phyloP scores from a whole-genome alignment of 1,140 invertebrate species.

The Cyphomyrmex costatus region DNA sequence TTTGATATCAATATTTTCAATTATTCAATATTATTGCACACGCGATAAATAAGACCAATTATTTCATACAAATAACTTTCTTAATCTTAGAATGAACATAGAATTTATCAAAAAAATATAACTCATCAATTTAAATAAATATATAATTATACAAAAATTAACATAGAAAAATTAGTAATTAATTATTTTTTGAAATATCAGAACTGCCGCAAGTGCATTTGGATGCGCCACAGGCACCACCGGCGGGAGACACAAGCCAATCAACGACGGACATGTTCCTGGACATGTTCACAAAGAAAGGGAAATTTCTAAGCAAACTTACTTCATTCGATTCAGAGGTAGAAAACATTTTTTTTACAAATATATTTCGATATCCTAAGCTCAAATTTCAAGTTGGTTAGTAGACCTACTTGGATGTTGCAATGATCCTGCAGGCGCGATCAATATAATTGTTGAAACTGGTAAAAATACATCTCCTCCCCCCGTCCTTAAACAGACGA shows the following conservation, averaged over 20 bases:
- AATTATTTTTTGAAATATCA: slow-evolving; percentile 62
- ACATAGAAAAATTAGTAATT: not conserved
- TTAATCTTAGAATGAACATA: not conserved
- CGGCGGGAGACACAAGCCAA: slow-evolving; percentile 88
- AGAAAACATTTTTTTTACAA: slow-evolving; percentile 79
- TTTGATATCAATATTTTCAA: not conserved
- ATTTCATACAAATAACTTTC: not conserved
- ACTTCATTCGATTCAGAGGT: slow-evolving; percentile 96
- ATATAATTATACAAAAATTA: not conserved
- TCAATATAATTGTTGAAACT: slow-evolving; percentile 36
- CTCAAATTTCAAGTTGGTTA: slow-evolving; percentile 39
- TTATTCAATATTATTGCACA: not conserved
- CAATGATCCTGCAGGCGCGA: slow-evolving; percentile 22
- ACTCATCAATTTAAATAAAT: not conserved
- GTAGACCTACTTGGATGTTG: slow-evolving; percentile 2
- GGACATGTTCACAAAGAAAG: slow-evolving; percentile 95
- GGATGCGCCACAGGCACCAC: slow-evolving; percentile 79
- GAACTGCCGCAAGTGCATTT: slow-evolving; percentile 87
- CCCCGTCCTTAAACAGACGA: slow-evolving; percentile 27
- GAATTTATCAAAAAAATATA: not conserved
- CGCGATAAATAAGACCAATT: not conserved
- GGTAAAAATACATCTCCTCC: slow-evolving; percentile 11
- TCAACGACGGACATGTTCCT: slow-evolving; percentile 95
- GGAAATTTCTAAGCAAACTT: slow-evolving; percentile 94
- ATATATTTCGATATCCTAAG: not conserved